phyloP scores from a whole-genome alignment of 2,797 vertebrate species.

The Pogonophryne albipinna region DNA sequence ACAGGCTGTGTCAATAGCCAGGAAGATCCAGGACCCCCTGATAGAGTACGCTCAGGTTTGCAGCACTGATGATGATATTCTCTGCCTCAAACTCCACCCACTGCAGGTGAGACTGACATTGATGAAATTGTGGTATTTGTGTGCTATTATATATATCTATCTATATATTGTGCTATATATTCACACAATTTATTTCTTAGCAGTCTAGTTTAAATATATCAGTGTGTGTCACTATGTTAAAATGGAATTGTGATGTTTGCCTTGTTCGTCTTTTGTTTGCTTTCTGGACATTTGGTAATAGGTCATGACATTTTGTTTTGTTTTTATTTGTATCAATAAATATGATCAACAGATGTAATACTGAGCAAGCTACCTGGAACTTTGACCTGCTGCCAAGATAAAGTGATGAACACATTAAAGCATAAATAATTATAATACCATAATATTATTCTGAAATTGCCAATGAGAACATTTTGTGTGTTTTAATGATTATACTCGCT shows the following conservation, averaged over 20 bases:
- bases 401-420: no score
- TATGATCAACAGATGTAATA: no score
- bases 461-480: no score
- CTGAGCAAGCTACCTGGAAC: no score
- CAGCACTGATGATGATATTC: slow-evolving; percentile 96
- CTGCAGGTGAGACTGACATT: slow-evolving; percentile 87
- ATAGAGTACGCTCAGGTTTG: slow-evolving; percentile 98
- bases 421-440: no score
- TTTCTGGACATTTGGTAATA: neutral
- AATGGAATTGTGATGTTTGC: neutral
- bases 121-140: neutral
- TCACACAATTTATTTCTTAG: neutral
- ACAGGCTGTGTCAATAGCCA: slow-evolving; percentile 95
- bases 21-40: slow-evolving; percentile 97
- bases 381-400: no score
- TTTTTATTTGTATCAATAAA: no score
- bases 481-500: no score
- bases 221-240: no score
- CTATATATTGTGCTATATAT: neutral
- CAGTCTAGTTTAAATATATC: no score
- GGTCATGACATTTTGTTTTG: no score
- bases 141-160: neutral
- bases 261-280: neutral
- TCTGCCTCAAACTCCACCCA: slow-evolving; percentile 97
- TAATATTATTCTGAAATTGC: no score